Evolutionary conservation across 2,797 vertebrate genomes (phyloP).

Genomic region (Oreochromis mossambicus): DNA sequence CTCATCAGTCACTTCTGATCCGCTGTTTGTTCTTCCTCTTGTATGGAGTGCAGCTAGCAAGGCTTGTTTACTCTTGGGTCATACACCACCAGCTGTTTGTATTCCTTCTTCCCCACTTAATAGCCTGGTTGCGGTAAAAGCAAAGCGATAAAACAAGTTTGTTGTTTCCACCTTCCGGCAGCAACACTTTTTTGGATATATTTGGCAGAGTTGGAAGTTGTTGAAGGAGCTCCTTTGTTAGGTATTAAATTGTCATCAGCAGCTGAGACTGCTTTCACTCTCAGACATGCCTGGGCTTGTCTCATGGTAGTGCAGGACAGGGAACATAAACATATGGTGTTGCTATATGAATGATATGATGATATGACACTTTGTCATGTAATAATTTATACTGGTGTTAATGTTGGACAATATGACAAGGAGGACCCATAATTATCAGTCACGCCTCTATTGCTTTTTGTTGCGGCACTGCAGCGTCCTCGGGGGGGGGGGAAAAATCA

Average conservation of each 20-base stretch:
- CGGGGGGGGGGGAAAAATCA: slow-evolving; percentile 50
- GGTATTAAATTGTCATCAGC: not conserved
- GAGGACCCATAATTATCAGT: not conserved
- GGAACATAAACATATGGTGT: not conserved
- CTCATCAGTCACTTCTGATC: too few species aligned
- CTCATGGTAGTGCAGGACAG: not conserved
- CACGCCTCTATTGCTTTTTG: slow-evolving; percentile 5
- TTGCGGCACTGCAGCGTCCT: slow-evolving; percentile 12
- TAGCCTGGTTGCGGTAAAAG: not conserved
- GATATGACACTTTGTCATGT: not conserved
- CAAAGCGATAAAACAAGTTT: not conserved
- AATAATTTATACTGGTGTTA: not conserved
- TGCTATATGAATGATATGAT: not conserved
- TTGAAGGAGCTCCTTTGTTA: not conserved
- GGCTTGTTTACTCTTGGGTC: not conserved
- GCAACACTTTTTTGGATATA: not conserved
- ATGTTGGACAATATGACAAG: not conserved
- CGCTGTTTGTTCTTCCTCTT: not conserved
- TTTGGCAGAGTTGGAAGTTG: not conserved
- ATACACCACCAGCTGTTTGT: not conserved
- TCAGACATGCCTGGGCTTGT: not conserved
- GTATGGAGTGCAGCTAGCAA: not conserved
- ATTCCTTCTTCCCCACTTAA: not conserved
- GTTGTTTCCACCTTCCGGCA: not conserved
- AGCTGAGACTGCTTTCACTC: not conserved